A percentile compares a stretch with the other conserved stretches of the same genome.
phyloP scores from a whole-genome alignment of 2,888 invertebrate species.

The Tortricodes alternella region DNA sequence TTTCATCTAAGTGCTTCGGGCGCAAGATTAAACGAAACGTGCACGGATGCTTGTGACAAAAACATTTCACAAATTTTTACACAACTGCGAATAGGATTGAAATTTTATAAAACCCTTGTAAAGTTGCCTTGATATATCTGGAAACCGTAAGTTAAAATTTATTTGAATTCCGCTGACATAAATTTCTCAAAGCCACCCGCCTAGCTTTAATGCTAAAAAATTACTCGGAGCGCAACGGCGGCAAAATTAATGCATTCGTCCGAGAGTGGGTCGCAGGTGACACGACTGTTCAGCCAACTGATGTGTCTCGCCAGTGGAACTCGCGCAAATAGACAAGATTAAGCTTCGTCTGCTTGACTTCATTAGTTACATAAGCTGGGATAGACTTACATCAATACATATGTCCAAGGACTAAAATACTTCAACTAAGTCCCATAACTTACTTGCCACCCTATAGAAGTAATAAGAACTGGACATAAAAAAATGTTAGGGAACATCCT shows the following conservation, averaged over 20 bases:
- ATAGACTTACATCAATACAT: too few relatives aligned
- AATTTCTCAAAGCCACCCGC: constrained; percentile 47
- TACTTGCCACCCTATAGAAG: too few relatives aligned
- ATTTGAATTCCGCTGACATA: constrained; percentile 38
- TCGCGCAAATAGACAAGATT: constrained; percentile 13
- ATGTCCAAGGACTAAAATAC: too few relatives aligned
- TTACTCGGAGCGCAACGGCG: constrained; percentile 44
- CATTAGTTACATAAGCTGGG: neutral
- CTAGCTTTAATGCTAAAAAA: constrained; percentile 54
- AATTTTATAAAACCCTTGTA: constrained; percentile 3
- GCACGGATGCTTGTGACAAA: constrained; percentile 17
- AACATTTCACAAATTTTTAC: constrained; percentile 7
- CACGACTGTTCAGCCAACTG: constrained; percentile 25
- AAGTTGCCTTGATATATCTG: neutral
- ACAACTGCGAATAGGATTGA: neutral
- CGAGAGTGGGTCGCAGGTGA: constrained; percentile 39
- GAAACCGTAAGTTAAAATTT: constrained; percentile 11
- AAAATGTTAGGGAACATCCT: neutral
- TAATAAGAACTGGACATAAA: constrained; percentile 4
- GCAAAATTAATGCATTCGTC: constrained; percentile 49
- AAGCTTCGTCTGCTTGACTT: neutral
- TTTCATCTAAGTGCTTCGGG: constrained; percentile 27
- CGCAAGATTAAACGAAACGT: constrained; percentile 23
- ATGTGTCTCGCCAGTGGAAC: constrained; percentile 19
- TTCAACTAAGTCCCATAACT: too few relatives aligned